Conservation (phyloP, 1,140 invertebrate species). For the Venturia canescens region DNA sequence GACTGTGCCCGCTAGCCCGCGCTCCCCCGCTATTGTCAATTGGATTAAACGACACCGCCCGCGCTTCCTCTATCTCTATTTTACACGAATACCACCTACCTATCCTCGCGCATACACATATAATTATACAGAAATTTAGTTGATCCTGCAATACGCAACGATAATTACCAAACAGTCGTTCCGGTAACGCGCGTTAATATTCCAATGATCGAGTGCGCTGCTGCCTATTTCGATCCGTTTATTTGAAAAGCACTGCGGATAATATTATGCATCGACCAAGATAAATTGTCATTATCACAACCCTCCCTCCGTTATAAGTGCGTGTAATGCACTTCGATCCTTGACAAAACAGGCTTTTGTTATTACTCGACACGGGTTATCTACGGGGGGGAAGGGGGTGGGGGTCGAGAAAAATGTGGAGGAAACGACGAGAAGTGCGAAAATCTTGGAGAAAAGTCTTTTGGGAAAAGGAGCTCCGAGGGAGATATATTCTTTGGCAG, state of each 20-base stretch:
- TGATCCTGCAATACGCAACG: constrained; percentile 12
- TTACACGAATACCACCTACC: too few species aligned
- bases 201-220: constrained; percentile 23
- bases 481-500: too few species aligned
- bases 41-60: constrained; percentile 23
- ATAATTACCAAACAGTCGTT: constrained; percentile 16
- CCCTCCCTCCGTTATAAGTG: neutral
- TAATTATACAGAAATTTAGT: constrained; percentile 7
- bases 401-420: too few species aligned
- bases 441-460: too few species aligned
- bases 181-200: constrained; percentile 17
- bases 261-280: neutral
- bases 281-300: constrained; percentile 5
- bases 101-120: neutral
- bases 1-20: constrained; percentile 11
- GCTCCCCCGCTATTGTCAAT: constrained; percentile 14
- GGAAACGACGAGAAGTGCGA: too few species aligned
- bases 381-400: too few species aligned
- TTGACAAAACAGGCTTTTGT: neutral
- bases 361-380: too few species aligned
- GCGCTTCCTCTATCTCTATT: neutral
- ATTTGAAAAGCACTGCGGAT: neutral
- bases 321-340: neutral
- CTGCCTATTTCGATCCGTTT: neutral
- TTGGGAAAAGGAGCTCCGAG: too few species aligned